These are phyloP conservation scores for Argynnis bischoffii DNA, from an alignment of 2,888 invertebrate species.

Conservation along the genomic window DNA sequence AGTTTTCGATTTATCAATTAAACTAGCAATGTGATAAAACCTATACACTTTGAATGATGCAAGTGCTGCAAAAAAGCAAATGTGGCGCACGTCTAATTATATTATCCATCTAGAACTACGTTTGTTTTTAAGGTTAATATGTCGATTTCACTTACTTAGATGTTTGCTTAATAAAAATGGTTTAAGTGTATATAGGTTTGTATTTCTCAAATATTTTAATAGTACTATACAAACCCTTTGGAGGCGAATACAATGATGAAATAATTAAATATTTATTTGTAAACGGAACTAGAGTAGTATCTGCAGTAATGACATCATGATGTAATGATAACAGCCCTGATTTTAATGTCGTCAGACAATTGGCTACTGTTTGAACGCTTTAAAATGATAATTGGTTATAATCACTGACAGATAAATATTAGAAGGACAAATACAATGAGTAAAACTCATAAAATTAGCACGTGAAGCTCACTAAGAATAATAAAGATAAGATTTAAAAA, in stretches of 20 bases:
- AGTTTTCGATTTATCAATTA: constrained; percentile 41
- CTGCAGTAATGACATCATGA: neutral
- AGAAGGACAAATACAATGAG: neutral
- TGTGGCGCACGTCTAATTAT: constrained; percentile 20
- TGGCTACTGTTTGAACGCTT: constrained; percentile 7
- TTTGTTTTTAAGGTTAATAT: constrained; percentile 19
- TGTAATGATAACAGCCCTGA: neutral
- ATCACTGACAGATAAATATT: constrained; percentile 6
- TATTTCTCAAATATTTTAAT: too few relatives aligned
- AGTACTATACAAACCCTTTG: too few relatives aligned
- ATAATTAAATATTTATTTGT: too few relatives aligned
- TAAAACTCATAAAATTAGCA: neutral
- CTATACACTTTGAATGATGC: constrained; percentile 10
- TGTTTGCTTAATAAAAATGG: constrained; percentile 2
- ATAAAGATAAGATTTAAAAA: too few relatives aligned
- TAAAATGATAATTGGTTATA: neutral
- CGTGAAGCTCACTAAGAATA: neutral
- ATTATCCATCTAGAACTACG: constrained; percentile 4
- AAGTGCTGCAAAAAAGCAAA: constrained; percentile 8
- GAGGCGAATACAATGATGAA: too few relatives aligned
- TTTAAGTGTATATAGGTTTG: neutral
- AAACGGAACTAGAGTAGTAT: too few relatives aligned
- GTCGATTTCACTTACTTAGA: constrained; percentile 17
- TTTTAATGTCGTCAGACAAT: neutral
- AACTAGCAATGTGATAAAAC: constrained; percentile 19